phyloP scores from a whole-genome alignment of 2,797 vertebrate species.

The Ctenosaura bakeri region DNA sequence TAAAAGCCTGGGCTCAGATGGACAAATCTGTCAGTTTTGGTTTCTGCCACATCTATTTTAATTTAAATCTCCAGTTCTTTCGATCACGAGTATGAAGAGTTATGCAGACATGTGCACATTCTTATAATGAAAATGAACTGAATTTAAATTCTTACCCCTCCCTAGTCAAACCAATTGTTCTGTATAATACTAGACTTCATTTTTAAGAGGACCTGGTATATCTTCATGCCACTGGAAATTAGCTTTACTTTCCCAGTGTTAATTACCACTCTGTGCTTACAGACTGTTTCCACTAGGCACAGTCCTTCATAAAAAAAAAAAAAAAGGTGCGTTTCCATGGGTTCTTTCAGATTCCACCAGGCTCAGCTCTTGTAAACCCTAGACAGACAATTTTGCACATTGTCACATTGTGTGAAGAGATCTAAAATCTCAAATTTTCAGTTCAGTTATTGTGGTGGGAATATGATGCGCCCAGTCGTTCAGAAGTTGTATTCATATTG shows the following conservation, averaged over 20 bases:
- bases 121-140: neutral
- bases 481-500: neutral
- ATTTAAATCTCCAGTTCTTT: neutral
- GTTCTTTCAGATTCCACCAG: neutral
- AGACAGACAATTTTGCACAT: slow-evolving; percentile 2
- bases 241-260: neutral
- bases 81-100: neutral
- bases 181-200: neutral
- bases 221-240: neutral
- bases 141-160: neutral
- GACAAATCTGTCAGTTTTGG: too few relatives aligned
- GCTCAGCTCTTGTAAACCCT: neutral
- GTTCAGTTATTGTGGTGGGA: neutral
- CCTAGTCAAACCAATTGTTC: too few relatives aligned
- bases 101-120: neutral
- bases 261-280: neutral
- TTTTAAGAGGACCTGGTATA: neutral
- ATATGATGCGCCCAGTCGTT: neutral
- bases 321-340: neutral
- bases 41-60: neutral
- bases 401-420: neutral
- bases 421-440: neutral
- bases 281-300: neutral
- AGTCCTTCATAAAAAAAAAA: neutral
- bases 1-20: too few relatives aligned